Percentiles rank a stretch among this genome's conserved stretches.
These are phyloP conservation scores for Drosophila ezoana DNA, from an alignment of 2,888 invertebrate genomes.

Conservation along the genomic window DNA sequence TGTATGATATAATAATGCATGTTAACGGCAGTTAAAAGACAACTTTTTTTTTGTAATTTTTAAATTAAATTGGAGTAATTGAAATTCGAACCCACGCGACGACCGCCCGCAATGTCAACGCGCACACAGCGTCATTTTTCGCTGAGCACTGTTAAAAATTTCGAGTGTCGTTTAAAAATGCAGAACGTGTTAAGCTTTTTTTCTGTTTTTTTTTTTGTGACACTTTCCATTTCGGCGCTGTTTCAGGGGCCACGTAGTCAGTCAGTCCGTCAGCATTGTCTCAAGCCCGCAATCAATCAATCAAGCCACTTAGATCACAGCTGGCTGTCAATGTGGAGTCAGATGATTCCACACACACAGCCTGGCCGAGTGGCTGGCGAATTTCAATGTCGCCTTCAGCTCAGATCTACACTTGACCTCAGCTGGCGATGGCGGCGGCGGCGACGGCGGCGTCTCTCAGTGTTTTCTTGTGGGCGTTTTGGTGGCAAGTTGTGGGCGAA, in stretches of 20 bases:
- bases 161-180: constrained; percentile 58
- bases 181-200: constrained; percentile 47
- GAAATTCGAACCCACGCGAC: constrained; percentile 32
- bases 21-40: background rate
- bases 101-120: constrained; percentile 17
- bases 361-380: constrained; percentile 18
- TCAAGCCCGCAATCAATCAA: constrained; percentile 31
- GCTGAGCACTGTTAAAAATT: constrained; percentile 28
- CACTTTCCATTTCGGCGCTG: constrained; percentile 46
- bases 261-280: constrained; percentile 8
- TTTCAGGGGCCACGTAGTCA: constrained; percentile 37
- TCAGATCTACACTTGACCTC: constrained; percentile 55
- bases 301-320: constrained; percentile 47
- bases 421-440: constrained; percentile 5
- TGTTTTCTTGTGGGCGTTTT: constrained; percentile 41
- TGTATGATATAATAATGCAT: background rate
- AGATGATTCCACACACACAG: constrained; percentile 12
- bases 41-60: constrained; percentile 9
- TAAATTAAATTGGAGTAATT: constrained; percentile 16
- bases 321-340: constrained; percentile 37
- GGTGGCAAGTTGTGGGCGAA: constrained; percentile 41
- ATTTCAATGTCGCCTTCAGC: constrained; percentile 66
- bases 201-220: background rate
- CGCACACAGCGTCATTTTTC: constrained; percentile 19
- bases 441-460: constrained; percentile 27